Evolutionary conservation across 2,797 vertebrate genomes (phyloP), one percentile per base, ranked within the genome.

Genomic region (Acanthornis magna): DNA sequence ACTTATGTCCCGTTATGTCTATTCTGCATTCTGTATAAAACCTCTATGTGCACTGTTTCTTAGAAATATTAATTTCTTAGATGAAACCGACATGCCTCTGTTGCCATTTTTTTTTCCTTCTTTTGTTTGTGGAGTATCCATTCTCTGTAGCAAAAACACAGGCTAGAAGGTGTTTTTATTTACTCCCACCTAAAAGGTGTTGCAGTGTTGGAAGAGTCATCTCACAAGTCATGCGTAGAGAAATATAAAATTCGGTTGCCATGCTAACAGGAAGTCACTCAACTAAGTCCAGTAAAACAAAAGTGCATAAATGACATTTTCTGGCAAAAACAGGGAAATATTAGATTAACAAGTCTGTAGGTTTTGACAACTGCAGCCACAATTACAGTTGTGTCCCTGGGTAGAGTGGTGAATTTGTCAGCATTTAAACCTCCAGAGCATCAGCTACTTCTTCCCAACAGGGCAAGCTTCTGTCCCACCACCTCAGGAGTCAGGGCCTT

Each of bases 261-360:
- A 96, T 88, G 94, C 79, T 93, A 95, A 91, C 95, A 62, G 51
- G 36, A 85, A 89, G 73, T 91, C 92, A 79, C 36, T 50, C 73
- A 51, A 30, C 6, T 29, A 60, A 85, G 75, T 82, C 85, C 88
- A 60, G 68, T 53, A 65, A 93, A 91, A 93, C 40, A 74, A 63
- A 95, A 95, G 71, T 60, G 57, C 32, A 71, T 30, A 73, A 90
- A 79, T 9, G 2, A 58, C 16, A 30, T 55, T 45, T 79, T 51
- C 30, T 34, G 23, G 9, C 74, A 45, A 80, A 74, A 85, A 11
- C 10, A 4, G 25, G 32, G 23, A 48, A 65, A 65, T 29, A 70
- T 8, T 43, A 36, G 22, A 73, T 54, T 78, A 71, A 57, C 22
- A 75, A 62, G 25, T 68, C 27, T 42, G 38, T 26, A 36, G 43